Evolutionary conservation across 2,113 vertebrate genomes (phyloP).

Genomic region (Hydrochoerus hydrochaeris): DNA sequence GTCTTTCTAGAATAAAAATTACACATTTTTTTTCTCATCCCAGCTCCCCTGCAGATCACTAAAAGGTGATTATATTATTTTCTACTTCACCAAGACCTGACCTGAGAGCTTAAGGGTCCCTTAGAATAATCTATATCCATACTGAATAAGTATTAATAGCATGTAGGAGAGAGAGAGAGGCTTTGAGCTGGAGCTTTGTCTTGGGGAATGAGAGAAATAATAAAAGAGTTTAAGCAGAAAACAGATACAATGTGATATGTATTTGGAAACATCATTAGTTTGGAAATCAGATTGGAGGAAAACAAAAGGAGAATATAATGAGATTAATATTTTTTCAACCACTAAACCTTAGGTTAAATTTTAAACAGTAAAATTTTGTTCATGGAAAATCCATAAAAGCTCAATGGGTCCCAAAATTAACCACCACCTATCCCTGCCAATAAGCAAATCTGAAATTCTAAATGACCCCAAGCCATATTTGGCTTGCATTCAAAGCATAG

Average conservation of each 20-base stretch:
- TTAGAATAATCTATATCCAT: constrained; percentile 18
- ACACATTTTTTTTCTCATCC: constrained; percentile 48
- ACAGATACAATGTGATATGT: background rate
- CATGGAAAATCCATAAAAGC: background rate
- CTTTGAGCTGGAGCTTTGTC: background rate
- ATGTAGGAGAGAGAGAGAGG: background rate
- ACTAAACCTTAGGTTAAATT: background rate
- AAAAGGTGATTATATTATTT: constrained; percentile 32
- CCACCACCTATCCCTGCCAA: background rate
- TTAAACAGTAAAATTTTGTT: constrained; percentile 21
- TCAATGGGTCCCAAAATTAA: background rate
- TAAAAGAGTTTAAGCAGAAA: constrained; percentile 7
- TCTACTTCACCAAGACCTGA: background rate
- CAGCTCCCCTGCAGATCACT: background rate
- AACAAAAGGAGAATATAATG: background rate
- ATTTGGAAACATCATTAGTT: constrained; percentile 3
- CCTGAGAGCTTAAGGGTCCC: background rate
- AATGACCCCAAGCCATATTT: background rate
- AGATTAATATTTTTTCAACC: background rate
- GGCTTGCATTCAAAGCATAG: background rate
- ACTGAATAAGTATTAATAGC: background rate
- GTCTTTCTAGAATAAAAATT: constrained; percentile 63
- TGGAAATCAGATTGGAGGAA: background rate
- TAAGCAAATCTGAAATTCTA: constrained; percentile 1
- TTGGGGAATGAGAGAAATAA: background rate